These are phyloP conservation scores for Syngnathus acus DNA, from an alignment of 2,797 vertebrate species.

Conservation along the genomic window DNA sequence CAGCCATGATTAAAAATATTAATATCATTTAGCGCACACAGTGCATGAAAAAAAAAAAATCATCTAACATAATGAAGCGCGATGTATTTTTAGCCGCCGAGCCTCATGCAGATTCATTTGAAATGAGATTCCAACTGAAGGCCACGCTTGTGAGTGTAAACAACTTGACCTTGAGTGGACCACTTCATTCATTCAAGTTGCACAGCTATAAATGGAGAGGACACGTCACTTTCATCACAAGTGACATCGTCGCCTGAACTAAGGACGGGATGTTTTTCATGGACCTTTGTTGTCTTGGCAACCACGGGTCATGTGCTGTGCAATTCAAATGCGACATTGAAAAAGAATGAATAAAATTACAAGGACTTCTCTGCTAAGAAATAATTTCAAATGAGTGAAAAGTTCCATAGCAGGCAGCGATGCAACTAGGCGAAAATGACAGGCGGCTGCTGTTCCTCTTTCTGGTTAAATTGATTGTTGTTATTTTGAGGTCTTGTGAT, in stretches of 20 bases:
- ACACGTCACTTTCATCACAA: background rate
- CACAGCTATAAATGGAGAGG: background rate
- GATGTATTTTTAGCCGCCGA: background rate
- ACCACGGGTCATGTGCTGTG: background rate
- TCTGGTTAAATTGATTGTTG: too few relatives aligned
- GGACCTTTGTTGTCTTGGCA: background rate
- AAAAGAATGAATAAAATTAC: background rate
- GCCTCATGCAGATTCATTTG: background rate
- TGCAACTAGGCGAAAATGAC: background rate
- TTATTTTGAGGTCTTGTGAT: too few relatives aligned
- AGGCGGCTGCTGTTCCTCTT: too few relatives aligned
- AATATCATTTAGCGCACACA: constrained; percentile 29
- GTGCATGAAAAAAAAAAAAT: constrained; percentile 16
- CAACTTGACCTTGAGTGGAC: constrained; percentile 6
- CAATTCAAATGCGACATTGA: background rate
- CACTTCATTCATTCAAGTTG: background rate
- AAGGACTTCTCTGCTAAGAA: background rate
- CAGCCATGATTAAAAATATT: constrained; percentile 41
- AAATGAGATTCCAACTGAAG: constrained; percentile 1
- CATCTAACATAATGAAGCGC: constrained; percentile 8
- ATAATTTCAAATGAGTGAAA: background rate
- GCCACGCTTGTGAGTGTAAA: background rate
- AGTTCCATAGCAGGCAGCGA: background rate
- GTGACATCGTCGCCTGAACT: background rate
- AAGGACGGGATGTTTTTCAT: background rate